Evolutionary conservation across 2,113 vertebrate genomes (phyloP).

Genomic region (Dicrurus megarhynchus): DNA sequence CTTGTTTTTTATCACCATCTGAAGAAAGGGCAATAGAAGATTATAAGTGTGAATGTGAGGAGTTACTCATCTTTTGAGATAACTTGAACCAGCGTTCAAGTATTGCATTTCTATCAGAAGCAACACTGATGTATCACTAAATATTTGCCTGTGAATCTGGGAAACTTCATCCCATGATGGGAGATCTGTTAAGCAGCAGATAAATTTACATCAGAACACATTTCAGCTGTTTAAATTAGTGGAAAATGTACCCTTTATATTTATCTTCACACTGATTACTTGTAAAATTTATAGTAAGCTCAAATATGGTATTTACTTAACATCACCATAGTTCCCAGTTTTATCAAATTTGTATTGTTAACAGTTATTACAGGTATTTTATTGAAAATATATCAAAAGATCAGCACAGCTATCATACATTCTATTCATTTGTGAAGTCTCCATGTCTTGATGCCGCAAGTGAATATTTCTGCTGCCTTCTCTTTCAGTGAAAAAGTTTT

Average conservation of each 20-base stretch:
- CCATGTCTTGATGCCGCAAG: not conserved
- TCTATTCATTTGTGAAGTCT: not conserved
- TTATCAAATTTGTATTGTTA: not conserved
- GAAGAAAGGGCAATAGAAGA: not conserved
- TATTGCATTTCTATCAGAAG: not conserved
- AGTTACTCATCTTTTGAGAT: not conserved
- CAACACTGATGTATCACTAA: not conserved
- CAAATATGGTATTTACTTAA: not conserved
- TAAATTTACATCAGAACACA: not conserved
- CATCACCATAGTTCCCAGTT: not conserved
- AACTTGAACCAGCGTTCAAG: not conserved
- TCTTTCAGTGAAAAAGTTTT: not conserved
- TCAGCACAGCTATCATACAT: not conserved
- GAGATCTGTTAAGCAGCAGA: not conserved
- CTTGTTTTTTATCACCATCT: not conserved
- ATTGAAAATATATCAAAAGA: not conserved
- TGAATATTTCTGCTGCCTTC: not conserved
- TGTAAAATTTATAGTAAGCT: not conserved
- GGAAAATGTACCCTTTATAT: not conserved
- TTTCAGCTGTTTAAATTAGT: not conserved
- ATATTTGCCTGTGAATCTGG: not conserved
- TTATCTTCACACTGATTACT: not conserved
- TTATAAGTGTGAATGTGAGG: not conserved
- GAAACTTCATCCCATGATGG: not conserved
- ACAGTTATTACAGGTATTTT: not conserved